phyloP scores from a whole-genome alignment of 2,113 vertebrate species.

The Actenoides hombroni region DNA sequence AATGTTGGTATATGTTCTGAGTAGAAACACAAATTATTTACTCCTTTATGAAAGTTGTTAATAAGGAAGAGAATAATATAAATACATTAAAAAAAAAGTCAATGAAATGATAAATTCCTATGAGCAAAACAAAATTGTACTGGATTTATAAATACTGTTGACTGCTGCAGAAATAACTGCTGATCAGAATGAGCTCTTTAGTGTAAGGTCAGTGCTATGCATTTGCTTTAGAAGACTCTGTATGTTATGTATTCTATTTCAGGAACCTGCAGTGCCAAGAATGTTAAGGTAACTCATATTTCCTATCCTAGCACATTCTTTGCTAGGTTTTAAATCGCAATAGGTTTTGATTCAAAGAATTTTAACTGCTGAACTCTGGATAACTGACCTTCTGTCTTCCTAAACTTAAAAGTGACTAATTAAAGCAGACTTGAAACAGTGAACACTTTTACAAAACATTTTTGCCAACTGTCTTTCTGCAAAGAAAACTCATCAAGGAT shows the following conservation, averaged over 20 bases:
- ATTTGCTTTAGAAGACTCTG: not conserved
- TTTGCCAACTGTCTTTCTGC: not conserved
- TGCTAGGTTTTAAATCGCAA: not conserved
- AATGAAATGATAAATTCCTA: not conserved
- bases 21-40: not conserved
- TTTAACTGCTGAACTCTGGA: not conserved
- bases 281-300: not conserved
- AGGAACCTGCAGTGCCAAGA: not conserved
- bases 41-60: not conserved
- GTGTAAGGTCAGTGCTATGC: not conserved
- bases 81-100: not conserved
- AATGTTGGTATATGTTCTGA: not conserved
- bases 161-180: conserved; percentile 6
- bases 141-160: conserved; percentile 13
- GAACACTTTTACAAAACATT: not conserved
- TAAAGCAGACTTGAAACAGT: not conserved
- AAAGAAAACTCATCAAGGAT: not conserved
- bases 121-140: not conserved
- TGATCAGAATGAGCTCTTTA: not conserved
- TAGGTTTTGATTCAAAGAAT: not conserved
- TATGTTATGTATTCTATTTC: not conserved
- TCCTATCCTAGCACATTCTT: not conserved
- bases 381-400: not conserved
- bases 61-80: not conserved
- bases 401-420: not conserved